Evolutionary conservation across 2,113 vertebrate genomes (phyloP), one percentile per base, ranked within the genome.

Genomic region (Perca flavescens): DNA sequence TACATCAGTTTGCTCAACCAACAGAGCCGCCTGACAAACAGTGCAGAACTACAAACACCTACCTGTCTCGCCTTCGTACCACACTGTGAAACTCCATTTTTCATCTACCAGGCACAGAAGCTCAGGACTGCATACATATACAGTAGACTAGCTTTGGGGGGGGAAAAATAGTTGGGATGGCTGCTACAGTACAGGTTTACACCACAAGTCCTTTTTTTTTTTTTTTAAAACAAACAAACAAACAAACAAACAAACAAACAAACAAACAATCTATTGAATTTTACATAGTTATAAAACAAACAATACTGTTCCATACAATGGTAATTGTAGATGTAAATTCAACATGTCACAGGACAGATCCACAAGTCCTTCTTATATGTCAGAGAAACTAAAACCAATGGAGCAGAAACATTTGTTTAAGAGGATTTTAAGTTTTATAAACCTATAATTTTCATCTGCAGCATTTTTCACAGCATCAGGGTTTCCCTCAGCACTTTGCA

Each of bases 1-100:
- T 81, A 86, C 66, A 87, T 81, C 47, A 84, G 86, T 93, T 91
- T 91, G 83, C 87, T 89, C 84, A 92, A 85, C 79, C 79, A 91
- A 89, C 90, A 86, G 83, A 92, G 86, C 71, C 5, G 75, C 49
- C 81, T 82, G 83, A 87, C 86, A 92, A 91, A 90, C 71, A 82
- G 73, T 40, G 49, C 79, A 88, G 66, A 84, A 91, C 80, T 84
- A 85, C 75, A 61, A 88, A 90, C 82, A 89, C 66, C 67, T 76
- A 86, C 72, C 63, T 75, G 79, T 14, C 73, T 63, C 82, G 64
- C 58, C 61, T 86, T 89, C 64, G 2, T 84, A 77, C 60, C 65
- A 65, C 64, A 81, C 67, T 71, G 74, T 78, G 67, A 88, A 88
- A 86, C 76, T 75, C 12, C 3, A 47, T 25, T 46, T 76, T 72